Percentiles rank a stretch among this genome's conserved stretches.
Conservation (phyloP, 2,888 invertebrate species). For the Tenthredo distinguenda region DNA sequence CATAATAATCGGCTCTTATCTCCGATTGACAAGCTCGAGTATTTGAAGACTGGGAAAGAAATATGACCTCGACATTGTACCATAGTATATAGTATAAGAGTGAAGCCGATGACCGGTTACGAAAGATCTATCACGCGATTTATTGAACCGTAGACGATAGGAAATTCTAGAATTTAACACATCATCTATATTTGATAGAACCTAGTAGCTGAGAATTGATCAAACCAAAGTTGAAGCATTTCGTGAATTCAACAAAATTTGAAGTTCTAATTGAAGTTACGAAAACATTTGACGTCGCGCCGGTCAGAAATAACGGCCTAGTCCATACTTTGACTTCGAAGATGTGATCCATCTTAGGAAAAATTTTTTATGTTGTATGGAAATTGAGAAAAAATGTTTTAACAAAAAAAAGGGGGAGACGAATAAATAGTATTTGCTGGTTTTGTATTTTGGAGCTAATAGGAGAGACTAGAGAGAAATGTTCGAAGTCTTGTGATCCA, state of each 20-base stretch:
- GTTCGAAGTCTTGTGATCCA: no score
- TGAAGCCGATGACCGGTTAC: not conserved
- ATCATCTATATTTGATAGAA: not conserved
- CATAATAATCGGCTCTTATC: not conserved
- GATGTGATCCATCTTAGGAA: no score
- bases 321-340: not conserved
- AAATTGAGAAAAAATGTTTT: no score
- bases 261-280: not conserved
- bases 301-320: not conserved
- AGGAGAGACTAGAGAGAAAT: not conserved
- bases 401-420: no score
- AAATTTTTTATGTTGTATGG: no score
- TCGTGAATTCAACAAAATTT: not conserved
- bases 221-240: not conserved
- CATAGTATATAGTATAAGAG: not conserved
- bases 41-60: not conserved
- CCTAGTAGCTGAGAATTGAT: not conserved
- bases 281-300: not conserved
- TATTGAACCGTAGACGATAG: not conserved
- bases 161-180: not conserved
- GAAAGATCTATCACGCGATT: not conserved
- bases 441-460: no score
- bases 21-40: not conserved
- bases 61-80: constrained; percentile 6
- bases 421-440: no score